Evolutionary conservation across 2,113 vertebrate genomes (phyloP), one percentile per base, ranked within the genome.

Genomic region (Xenopus tropicalis): DNA sequence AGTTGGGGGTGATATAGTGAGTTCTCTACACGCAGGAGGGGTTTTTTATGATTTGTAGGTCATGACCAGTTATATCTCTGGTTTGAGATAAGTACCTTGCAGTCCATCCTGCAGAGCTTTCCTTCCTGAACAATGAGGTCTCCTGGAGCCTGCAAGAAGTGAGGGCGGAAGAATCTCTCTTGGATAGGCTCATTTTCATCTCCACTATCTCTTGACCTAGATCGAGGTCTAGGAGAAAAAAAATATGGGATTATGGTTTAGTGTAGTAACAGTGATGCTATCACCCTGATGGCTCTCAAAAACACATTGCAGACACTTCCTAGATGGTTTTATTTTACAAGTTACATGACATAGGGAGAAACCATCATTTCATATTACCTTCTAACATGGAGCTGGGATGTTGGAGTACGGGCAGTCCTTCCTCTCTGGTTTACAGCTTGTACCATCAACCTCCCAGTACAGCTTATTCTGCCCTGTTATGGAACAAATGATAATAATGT

Each of bases 361-460:
- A 14, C 46, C 46, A 48, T 1, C 16, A 48, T 48, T 48, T 11
- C 12, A 25, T 13, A 70, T 72, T 91, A 99, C 97, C 97, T 96
- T 93, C 97, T 94, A 78, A 88, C 84, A 61, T 97, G 96, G 46
- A 88, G 85, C 61, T 91, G 90, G 81, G 91, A 92, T 1, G 95
- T 93, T 44, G 95, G 82, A 3, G 94, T 90, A 70, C 95, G 92
- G 3, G 92, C 90, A 80, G 94, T 97, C 59, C 96, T 93, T 20
- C 97, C 97, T 82, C 97, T 91, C 76, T 97, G 97, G 91, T 96
- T 98, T 77, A 98, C 95, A 13, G 97, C 96, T 84, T 99, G 97
- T 3, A 99, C 96, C 97, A 99, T 99, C 82, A 99, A 92, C 85
- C 97, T 89, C 70, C 96, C 96, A 0, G 97, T 98, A 80, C 97